Evolutionary conservation across 2,888 invertebrate species (phyloP).

Genomic region (Eristalinus aeneus): DNA sequence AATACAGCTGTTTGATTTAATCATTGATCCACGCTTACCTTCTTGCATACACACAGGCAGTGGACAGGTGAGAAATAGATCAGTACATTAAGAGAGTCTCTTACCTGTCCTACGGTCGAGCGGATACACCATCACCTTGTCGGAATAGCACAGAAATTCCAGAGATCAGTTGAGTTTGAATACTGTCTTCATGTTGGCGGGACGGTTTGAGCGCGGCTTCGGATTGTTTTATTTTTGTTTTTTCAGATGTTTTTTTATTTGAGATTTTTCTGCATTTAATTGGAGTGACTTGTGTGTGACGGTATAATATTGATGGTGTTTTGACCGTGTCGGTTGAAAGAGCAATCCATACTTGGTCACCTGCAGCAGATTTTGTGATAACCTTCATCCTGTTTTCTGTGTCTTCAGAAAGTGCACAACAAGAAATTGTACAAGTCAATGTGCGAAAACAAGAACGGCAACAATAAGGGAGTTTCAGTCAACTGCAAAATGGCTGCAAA

Average conservation of each 20-base stretch:
- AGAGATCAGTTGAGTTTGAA: conserved; percentile 61
- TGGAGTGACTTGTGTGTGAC: background rate
- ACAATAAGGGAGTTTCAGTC: conserved; percentile 27
- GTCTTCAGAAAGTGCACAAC: background rate
- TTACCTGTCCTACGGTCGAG: background rate
- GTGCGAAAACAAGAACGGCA: conserved; percentile 32
- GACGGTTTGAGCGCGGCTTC: background rate
- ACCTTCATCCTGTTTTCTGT: conserved; percentile 41
- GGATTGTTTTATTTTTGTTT: background rate
- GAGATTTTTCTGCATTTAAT: background rate
- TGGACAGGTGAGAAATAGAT: conserved; percentile 16
- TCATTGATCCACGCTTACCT: background rate
- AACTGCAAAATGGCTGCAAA: conserved; percentile 63
- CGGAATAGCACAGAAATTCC: conserved; percentile 23
- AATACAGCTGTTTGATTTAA: too few relatives aligned
- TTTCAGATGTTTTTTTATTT: background rate
- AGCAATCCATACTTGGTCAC: conserved; percentile 28
- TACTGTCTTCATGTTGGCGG: conserved; percentile 13
- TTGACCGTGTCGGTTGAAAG: conserved; percentile 6
- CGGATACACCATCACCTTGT: conserved; percentile 37
- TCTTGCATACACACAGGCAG: background rate
- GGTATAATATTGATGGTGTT: conserved; percentile 5
- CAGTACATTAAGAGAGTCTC: conserved; percentile 21
- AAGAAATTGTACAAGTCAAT: conserved; percentile 4
- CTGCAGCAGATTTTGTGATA: conserved; percentile 38